Conservation (phyloP, 2,797 vertebrate species). For the Jordanella pulchra region DNA sequence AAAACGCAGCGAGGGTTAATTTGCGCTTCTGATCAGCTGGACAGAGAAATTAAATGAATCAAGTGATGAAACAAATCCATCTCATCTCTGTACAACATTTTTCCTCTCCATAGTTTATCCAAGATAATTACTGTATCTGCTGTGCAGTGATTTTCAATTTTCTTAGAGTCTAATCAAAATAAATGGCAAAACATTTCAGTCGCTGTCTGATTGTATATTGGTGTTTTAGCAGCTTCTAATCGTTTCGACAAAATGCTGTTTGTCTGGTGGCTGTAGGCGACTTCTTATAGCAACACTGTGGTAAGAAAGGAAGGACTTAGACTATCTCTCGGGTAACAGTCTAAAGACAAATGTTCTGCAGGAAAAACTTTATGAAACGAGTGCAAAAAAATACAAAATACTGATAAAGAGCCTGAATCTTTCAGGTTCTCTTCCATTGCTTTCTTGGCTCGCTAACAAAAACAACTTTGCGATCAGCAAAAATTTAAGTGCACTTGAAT, state of each 20-base stretch:
- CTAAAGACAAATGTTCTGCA: not conserved
- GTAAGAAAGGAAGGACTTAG: not conserved
- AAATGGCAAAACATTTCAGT: not conserved
- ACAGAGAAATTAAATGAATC: not conserved
- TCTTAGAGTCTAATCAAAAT: not conserved
- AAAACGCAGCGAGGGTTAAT: not conserved
- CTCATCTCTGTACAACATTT: not conserved
- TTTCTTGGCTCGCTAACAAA: not conserved
- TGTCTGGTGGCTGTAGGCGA: not conserved
- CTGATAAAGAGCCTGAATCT: not conserved
- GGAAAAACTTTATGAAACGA: not conserved
- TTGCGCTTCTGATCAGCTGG: constrained; percentile 1
- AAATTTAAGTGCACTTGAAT: not conserved
- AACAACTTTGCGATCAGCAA: not conserved
- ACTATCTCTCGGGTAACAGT: not conserved
- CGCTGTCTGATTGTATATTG: constrained; percentile 1
- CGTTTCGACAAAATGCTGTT: not conserved
- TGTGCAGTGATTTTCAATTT: not conserved
- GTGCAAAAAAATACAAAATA: not conserved
- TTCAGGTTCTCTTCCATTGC: not conserved
- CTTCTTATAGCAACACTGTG: not conserved
- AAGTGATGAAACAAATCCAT: not conserved
- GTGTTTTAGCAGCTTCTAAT: not conserved
- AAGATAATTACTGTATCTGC: not conserved
- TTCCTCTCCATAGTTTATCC: no score